A percentile compares a stretch with the other conserved stretches of the same genome.
Conservation (phyloP, 2,113 vertebrate genomes). For the Setophaga kirtlandii region DNA sequence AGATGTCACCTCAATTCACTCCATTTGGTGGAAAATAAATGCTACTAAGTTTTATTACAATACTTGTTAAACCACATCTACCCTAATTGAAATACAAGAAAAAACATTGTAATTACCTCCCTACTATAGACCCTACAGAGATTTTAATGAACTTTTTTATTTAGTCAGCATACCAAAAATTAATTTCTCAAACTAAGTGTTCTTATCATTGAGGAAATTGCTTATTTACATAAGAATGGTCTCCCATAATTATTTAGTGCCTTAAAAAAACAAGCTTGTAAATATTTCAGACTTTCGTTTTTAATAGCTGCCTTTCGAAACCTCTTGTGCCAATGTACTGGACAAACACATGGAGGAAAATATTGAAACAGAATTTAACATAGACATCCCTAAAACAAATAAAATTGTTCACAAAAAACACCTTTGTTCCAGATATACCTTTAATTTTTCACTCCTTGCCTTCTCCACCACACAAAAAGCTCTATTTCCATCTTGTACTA, state of each 20-base stretch:
- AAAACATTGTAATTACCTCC: constrained; percentile 31
- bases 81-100: constrained; percentile 49
- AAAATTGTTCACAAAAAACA: neutral
- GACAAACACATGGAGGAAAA: constrained; percentile 28
- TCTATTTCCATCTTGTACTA: neutral
- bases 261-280: neutral
- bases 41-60: constrained; percentile 31
- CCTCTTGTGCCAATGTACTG: neutral
- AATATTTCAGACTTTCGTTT: constrained; percentile 21
- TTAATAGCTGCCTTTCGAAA: constrained; percentile 11
- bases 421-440: neutral
- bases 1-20: neutral
- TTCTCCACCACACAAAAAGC: neutral
- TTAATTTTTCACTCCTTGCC: neutral
- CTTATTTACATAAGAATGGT: neutral
- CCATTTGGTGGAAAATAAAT: constrained; percentile 38
- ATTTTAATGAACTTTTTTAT: constrained; percentile 64
- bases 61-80: constrained; percentile 5
- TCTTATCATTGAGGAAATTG: constrained; percentile 48
- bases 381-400: neutral
- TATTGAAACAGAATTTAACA: neutral
- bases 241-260: neutral
- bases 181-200: constrained; percentile 62
- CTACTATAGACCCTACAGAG: neutral
- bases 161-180: constrained; percentile 57